Percentiles rank a stretch among this genome's conserved stretches.
Conservation (phyloP, 2,113 vertebrate genomes). For the Pteropus alecto region DNA sequence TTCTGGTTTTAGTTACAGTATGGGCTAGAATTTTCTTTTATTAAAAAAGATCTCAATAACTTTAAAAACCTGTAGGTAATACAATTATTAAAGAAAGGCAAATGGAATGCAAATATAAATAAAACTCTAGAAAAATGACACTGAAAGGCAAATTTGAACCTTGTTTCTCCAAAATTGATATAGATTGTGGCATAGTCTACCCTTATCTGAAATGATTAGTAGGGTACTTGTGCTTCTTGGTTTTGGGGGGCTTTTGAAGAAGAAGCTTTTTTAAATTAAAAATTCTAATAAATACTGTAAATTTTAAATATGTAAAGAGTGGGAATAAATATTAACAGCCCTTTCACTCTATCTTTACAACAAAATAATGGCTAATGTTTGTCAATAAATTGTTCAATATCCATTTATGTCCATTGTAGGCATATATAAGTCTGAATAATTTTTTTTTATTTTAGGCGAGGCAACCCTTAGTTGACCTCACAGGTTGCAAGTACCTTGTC, state of each 20-base stretch:
- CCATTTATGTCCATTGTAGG: background rate
- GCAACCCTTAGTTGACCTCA: no score
- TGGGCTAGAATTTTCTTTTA: background rate
- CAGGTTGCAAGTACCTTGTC: no score
- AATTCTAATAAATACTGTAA: background rate
- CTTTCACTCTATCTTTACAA: background rate
- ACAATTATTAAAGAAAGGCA: background rate
- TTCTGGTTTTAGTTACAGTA: background rate
- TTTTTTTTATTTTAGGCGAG: no score
- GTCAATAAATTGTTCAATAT: background rate
- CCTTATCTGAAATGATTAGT: background rate
- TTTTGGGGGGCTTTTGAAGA: background rate
- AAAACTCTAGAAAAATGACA: background rate
- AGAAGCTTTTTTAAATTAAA: background rate
- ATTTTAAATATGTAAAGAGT: constrained; percentile 15
- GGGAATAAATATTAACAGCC: background rate
- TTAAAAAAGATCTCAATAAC: background rate
- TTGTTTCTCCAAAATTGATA: background rate
- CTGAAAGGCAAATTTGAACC: background rate
- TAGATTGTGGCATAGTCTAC: background rate
- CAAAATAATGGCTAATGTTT: background rate
- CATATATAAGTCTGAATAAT: no score
- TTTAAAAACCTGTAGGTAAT: background rate
- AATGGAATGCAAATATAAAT: background rate
- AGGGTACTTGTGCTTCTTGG: background rate